Evolutionary conservation across 2,113 vertebrate genomes (phyloP).

Genomic region (Trochalopteron elliotii): DNA sequence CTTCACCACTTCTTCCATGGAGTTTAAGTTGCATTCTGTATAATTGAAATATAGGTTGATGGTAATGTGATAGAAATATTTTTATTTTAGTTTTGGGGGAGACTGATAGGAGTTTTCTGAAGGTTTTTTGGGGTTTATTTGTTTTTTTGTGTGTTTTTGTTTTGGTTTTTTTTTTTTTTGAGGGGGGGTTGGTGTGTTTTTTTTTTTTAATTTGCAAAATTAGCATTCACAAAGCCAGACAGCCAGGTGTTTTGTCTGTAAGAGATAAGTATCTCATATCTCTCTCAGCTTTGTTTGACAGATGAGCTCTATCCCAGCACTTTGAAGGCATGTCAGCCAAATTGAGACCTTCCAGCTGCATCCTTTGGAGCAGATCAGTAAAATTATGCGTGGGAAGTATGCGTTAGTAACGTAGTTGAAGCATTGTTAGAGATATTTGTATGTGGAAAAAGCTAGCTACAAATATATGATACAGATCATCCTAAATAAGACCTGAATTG

Average conservation of each 20-base stretch:
- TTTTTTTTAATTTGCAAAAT: background rate
- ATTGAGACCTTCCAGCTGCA: conserved; percentile 43
- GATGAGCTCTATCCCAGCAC: conserved; percentile 13
- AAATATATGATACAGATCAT: background rate
- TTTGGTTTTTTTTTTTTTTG: too few relatives aligned
- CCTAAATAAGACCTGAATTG: background rate
- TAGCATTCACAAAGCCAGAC: conserved; percentile 13
- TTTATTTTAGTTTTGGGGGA: background rate
- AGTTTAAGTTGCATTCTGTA: background rate
- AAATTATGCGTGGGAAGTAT: background rate
- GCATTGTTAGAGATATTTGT: background rate
- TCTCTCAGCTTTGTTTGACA: conserved; percentile 22
- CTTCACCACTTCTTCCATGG: background rate
- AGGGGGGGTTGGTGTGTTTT: background rate
- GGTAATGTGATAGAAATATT: background rate
- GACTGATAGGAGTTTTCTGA: background rate
- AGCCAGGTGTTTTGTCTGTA: conserved; percentile 23
- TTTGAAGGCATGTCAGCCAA: conserved; percentile 26
- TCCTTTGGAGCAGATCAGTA: background rate
- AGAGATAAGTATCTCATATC: conserved; percentile 29
- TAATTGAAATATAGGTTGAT: background rate
- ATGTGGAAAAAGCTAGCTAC: background rate
- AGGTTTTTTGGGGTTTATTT: background rate
- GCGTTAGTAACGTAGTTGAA: background rate
- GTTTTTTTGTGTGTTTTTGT: background rate